Evolutionary conservation across 2,888 invertebrate species (phyloP).

Genomic region (Chaitophorus viminalis): DNA sequence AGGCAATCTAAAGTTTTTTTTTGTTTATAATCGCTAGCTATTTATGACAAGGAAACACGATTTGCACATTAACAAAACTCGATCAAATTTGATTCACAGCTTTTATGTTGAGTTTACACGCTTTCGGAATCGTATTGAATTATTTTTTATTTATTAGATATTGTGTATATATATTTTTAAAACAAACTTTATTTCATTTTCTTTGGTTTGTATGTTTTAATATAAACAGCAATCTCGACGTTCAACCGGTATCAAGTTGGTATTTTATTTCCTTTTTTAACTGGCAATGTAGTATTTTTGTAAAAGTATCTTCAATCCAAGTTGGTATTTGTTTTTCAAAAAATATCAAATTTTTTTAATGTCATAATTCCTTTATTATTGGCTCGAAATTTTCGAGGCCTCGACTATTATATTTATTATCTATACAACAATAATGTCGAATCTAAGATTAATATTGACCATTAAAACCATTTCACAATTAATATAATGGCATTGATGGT

Average conservation of each 20-base stretch:
- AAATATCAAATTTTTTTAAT: no score
- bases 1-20: constrained; percentile 20
- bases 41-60: constrained; percentile 44
- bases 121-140: background rate
- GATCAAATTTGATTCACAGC: constrained; percentile 22
- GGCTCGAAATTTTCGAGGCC: no score
- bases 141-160: background rate
- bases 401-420: no score
- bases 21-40: constrained; percentile 17
- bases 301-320: no score
- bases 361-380: no score
- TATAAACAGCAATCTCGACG: background rate
- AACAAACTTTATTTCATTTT: background rate
- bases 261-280: no score
- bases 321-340: no score
- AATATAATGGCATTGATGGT: no score
- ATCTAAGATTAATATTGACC: no score
- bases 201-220: background rate
- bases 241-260: background rate
- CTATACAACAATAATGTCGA: no score
- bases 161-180: background rate
- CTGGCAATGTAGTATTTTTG: no score
- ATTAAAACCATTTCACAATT: no score
- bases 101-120: constrained; percentile 33
- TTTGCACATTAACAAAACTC: constrained; percentile 47